phyloP scores from a whole-genome alignment of 2,113 vertebrate species.

The Gopherus evgoodei region DNA sequence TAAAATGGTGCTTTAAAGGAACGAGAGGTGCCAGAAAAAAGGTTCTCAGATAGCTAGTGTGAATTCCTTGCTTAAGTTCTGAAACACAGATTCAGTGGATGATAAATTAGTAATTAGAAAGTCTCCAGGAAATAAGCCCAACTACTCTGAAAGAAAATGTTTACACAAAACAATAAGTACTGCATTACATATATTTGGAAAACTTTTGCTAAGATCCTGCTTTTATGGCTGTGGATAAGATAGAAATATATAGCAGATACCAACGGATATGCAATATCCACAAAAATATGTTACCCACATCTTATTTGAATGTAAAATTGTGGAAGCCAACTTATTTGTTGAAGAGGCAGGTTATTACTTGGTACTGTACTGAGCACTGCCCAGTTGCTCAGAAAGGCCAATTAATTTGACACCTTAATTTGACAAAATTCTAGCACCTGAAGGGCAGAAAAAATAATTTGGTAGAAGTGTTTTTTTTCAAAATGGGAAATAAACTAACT shows the following conservation, averaged over 20 bases:
- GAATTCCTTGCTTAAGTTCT: background rate
- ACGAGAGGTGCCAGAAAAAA: background rate
- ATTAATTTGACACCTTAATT: background rate
- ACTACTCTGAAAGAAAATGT: background rate
- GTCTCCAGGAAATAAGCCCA: background rate
- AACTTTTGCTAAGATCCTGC: background rate
- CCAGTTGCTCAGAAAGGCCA: background rate
- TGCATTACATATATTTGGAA: background rate
- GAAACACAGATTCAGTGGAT: background rate
- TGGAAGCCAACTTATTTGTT: slow-evolving; percentile 28
- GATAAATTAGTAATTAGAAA: background rate
- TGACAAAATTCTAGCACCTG: background rate
- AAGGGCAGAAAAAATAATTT: background rate
- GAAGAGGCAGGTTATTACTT: slow-evolving; percentile 34
- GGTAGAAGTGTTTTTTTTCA: background rate
- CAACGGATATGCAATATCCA: background rate
- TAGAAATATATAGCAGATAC: slow-evolving; percentile 2
- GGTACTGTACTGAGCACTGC: background rate
- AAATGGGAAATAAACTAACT: background rate
- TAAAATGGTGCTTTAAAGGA: background rate
- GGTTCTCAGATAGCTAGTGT: background rate
- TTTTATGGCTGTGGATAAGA: background rate
- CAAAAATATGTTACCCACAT: background rate
- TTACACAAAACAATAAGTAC: background rate
- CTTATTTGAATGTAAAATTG: background rate